Evolutionary conservation across 2,888 invertebrate genomes (phyloP).

Genomic region (Coelopa pilipes): DNA sequence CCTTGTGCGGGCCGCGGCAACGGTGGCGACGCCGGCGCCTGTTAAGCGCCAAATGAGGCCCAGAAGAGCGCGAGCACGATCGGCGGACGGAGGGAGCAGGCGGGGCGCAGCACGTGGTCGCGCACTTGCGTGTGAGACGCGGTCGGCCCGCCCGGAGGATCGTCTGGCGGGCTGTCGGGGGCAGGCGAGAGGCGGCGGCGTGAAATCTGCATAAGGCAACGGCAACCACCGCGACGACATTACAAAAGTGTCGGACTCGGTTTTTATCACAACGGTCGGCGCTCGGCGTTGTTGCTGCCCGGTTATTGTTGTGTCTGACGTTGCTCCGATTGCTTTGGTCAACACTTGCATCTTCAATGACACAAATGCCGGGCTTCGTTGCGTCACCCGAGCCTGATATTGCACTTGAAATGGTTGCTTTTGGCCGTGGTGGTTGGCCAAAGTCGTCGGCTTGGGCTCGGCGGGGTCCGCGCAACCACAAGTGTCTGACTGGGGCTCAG

Average conservation of each 20-base stretch:
- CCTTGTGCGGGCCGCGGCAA: background rate
- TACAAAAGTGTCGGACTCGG: background rate
- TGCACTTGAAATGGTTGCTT: constrained; percentile 6
- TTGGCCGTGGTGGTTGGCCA: background rate
- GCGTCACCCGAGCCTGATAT: background rate
- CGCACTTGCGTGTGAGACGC: background rate
- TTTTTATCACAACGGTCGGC: background rate
- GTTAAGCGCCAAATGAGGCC: background rate
- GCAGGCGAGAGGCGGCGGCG: no score
- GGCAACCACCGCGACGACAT: no score
- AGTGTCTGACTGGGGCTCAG: background rate
- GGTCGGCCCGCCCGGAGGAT: background rate
- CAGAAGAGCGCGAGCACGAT: background rate
- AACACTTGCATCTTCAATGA: constrained; percentile 11
- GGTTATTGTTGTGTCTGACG: no score
- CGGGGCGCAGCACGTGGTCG: background rate
- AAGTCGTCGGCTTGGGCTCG: no score
- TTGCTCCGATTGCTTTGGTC: background rate
- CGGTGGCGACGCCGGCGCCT: background rate
- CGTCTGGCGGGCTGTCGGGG: no score
- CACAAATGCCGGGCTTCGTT: background rate
- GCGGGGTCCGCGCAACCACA: no score
- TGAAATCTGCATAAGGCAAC: no score
- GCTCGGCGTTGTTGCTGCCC: constrained; percentile 1
- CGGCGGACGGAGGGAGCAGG: background rate